Evolutionary conservation across 2,888 invertebrate genomes (phyloP), one percentile per base, ranked within the genome.

Genomic region (Scaeva pyrastri): DNA sequence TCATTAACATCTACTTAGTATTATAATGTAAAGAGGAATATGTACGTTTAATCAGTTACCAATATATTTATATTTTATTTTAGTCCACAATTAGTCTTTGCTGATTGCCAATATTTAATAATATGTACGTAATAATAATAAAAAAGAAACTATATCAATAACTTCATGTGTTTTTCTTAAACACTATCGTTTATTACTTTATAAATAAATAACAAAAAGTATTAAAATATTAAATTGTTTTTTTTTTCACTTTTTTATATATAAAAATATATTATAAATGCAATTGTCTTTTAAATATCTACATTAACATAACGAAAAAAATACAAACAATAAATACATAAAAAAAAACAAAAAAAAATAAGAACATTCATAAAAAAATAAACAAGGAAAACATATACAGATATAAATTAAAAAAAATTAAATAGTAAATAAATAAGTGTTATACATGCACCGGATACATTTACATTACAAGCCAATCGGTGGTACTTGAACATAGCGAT

Each of bases 401-500:
- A 74, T 73, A 82, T 81, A 74, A 26, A 77, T 16, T 14, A 48
- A 48, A 62, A 62, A 45, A 48, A 66, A 48, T 74, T 82, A 86
- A 86, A 78, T 81, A 81, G 58, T 56, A 60, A 77, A 82, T 86
- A 85, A 85, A 80, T 85, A 64, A 77, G 73, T 56, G 50, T 78
- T 82, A 62, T 77, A 76, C 71, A 85, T 88, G 88, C 88, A 88
- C 86, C 83, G 84, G 78, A 88, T 76, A 86, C 68, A 81, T 82
- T 84, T 77, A 75, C 74, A 88, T 91, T 91, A 92, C 91, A 92
- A 90, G 90, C 91, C 91, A 87, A 97, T 96, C 88, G 97, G 97
- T 91, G 97, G 97, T 91, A 97, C 97, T 94, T 97, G 97, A 90
- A 98, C 97, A 94, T 99, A 99, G 93, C 99, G 97, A 94, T 99